Percentiles rank a stretch among this genome's conserved stretches.
Conservation (phyloP, 2,888 invertebrate genomes). For the Lymantria dispar region DNA sequence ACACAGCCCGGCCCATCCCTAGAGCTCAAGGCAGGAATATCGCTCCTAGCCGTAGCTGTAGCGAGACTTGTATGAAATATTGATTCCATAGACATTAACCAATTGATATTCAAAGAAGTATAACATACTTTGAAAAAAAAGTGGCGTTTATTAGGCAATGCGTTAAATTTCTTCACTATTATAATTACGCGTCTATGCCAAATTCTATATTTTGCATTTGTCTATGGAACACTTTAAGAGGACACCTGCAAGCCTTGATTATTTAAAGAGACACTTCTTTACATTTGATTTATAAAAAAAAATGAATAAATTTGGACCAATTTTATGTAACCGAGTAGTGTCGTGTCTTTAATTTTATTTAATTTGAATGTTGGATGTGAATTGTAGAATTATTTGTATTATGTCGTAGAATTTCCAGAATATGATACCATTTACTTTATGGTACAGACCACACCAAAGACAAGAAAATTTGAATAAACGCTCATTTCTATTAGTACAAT, state of each 20-base stretch:
- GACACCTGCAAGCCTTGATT: slow-evolving; percentile 11
- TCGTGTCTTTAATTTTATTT: slow-evolving; percentile 35
- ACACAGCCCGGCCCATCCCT: slow-evolving; percentile 50
- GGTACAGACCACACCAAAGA: too few relatives aligned
- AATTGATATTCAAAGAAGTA: slow-evolving; percentile 16
- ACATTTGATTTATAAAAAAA: slow-evolving; percentile 27
- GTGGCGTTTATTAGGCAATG: slow-evolving; percentile 11
- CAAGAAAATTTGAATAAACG: too few relatives aligned
- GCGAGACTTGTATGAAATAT: slow-evolving; percentile 66
- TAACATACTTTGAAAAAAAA: slow-evolving; percentile 3
- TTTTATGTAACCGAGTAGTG: slow-evolving; percentile 72
- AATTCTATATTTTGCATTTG: slow-evolving; percentile 19
- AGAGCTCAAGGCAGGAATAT: slow-evolving; percentile 59
- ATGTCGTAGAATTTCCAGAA: background rate
- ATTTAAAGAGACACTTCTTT: slow-evolving; percentile 14
- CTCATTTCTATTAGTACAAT: too few relatives aligned
- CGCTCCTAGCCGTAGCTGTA: slow-evolving; percentile 65
- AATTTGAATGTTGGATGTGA: slow-evolving; percentile 33
- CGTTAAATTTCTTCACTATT: slow-evolving; percentile 13
- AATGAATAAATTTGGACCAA: slow-evolving; percentile 72
- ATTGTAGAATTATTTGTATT: background rate
- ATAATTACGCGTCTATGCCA: slow-evolving; percentile 15
- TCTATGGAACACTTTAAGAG: background rate
- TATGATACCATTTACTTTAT: background rate
- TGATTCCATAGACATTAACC: slow-evolving; percentile 22